These are phyloP conservation scores for Bothrops alternatus DNA, from an alignment of 2,797 vertebrate genomes.

Conservation along the genomic window DNA sequence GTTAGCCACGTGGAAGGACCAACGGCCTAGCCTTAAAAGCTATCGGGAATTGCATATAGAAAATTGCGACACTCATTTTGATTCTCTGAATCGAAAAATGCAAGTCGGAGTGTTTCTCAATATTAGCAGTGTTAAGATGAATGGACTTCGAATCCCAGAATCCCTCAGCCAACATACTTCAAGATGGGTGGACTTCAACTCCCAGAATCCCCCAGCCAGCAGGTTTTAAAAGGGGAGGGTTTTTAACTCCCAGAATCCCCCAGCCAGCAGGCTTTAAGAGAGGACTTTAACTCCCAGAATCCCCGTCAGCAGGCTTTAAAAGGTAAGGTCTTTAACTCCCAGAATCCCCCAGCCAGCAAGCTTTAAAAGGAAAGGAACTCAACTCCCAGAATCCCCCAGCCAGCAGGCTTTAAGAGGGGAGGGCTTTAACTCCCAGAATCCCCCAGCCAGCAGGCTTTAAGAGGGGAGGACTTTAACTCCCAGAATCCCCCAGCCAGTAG, in stretches of 20 bases:
- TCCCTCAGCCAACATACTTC: no score
- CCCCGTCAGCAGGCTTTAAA: no score
- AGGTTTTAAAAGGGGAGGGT: background rate
- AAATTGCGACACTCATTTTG: background rate
- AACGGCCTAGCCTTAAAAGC: background rate
- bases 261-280: background rate
- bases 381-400: background rate
- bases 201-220: background rate
- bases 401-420: no score
- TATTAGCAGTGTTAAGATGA: background rate
- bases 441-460: no score
- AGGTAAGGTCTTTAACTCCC: no score
- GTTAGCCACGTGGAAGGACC: background rate
- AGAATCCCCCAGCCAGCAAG: background rate
- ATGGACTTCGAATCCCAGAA: no score
- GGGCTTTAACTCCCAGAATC: no score
- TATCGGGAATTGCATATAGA: accelerated
- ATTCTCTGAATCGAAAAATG: background rate
- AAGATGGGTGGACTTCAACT: background rate
- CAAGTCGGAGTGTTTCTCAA: background rate
- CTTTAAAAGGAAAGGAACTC: no score
- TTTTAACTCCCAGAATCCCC: background rate
- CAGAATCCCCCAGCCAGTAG: background rate
- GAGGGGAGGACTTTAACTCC: background rate
- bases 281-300: no score